These are phyloP conservation scores for Amniataba percoides DNA, from an alignment of 2,797 vertebrate genomes.

Conservation along the genomic window DNA sequence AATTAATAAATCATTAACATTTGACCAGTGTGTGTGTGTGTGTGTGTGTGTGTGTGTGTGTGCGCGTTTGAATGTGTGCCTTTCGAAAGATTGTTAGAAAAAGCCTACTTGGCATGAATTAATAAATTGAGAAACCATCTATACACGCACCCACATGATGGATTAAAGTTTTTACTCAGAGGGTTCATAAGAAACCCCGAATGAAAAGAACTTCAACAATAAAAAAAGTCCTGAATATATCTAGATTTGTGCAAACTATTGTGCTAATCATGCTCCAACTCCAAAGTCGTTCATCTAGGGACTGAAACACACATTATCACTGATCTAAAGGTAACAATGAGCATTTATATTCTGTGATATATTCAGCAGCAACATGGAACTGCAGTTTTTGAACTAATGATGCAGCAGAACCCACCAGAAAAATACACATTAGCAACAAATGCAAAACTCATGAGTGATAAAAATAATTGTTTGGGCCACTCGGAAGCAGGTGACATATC, in stretches of 20 bases:
- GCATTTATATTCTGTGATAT: neutral
- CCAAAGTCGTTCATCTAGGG: constrained; percentile 26
- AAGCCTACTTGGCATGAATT: constrained; percentile 30
- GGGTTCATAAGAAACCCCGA: neutral
- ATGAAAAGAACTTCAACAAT: constrained; percentile 2
- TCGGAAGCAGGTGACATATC: neutral
- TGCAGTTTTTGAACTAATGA: constrained; percentile 2
- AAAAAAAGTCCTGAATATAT: constrained; percentile 11
- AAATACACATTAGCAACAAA: neutral
- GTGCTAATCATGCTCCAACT: constrained; percentile 45
- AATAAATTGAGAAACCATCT: constrained; percentile 32
- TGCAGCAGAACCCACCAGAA: neutral
- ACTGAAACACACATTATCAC: constrained; percentile 23
- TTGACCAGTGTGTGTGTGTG: constrained; percentile 50
- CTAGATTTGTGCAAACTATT: constrained; percentile 44
- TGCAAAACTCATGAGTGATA: neutral
- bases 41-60: constrained; percentile 23
- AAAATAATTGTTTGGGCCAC: neutral
- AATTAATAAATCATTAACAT: constrained; percentile 74
- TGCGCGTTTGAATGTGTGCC: constrained; percentile 17
- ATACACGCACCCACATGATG: constrained; percentile 5
- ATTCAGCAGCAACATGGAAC: neutral
- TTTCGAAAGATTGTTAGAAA: constrained; percentile 19
- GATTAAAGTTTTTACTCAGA: neutral
- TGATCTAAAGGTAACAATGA: constrained; percentile 3